Evolutionary conservation across 2,113 vertebrate species (phyloP).

Genomic region (Gymnorhina tibicen): DNA sequence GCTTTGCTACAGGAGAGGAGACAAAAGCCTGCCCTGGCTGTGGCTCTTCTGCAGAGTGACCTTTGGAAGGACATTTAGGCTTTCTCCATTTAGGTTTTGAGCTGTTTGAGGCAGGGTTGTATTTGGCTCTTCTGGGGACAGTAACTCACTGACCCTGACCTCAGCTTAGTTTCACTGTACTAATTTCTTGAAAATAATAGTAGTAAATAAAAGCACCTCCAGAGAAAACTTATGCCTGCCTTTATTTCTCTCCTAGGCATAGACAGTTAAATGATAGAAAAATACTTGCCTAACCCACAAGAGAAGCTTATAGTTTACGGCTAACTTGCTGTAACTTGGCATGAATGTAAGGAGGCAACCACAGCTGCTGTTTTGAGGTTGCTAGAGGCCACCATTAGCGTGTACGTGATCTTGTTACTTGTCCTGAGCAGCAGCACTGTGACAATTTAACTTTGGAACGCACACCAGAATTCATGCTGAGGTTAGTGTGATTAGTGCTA

Average conservation of each 20-base stretch:
- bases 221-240: neutral
- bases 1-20: neutral
- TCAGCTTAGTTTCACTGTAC: neutral
- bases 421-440: neutral
- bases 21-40: neutral
- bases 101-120: neutral
- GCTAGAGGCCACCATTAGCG: neutral
- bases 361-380: slow-evolving; percentile 20
- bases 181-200: neutral
- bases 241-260: neutral
- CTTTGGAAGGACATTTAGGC: neutral
- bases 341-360: neutral
- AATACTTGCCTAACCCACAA: neutral
- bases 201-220: neutral
- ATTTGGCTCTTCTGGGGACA: neutral
- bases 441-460: neutral
- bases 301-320: neutral
- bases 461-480: neutral
- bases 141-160: neutral
- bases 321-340: neutral
- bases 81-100: neutral
- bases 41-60: neutral
- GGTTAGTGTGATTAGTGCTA: neutral
- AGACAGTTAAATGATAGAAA: neutral
- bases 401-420: neutral